Evolutionary conservation across 2,888 invertebrate genomes (phyloP).

Genomic region (Folsomia candida): DNA sequence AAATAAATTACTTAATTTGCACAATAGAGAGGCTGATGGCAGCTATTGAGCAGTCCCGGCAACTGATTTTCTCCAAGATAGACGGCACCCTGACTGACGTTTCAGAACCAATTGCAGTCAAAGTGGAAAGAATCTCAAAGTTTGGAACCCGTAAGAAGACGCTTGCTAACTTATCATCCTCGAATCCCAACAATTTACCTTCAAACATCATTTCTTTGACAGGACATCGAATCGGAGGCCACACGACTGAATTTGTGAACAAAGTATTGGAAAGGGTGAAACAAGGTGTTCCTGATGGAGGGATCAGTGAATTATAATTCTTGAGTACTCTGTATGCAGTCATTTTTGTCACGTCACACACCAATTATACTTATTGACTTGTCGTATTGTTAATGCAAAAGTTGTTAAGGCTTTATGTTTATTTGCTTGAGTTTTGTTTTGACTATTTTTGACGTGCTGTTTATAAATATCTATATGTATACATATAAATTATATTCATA

Average conservation of each 20-base stretch:
- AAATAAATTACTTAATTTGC: constrained; percentile 28
- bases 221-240: constrained; percentile 85
- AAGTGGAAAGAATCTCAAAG: constrained; percentile 69
- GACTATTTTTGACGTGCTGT: too few relatives aligned
- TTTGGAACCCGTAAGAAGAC: constrained; percentile 64
- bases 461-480: too few relatives aligned
- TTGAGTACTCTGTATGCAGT: too few relatives aligned
- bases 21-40: constrained; percentile 70
- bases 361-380: too few relatives aligned
- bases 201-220: constrained; percentile 53
- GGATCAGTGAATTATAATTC: constrained; percentile 69
- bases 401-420: too few relatives aligned
- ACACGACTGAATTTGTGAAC: constrained; percentile 91
- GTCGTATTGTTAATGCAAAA: too few relatives aligned
- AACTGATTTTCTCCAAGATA: constrained; percentile 66
- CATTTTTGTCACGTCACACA: too few relatives aligned
- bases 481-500: too few relatives aligned
- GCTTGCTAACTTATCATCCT: background rate
- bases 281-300: constrained; percentile 73
- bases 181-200: background rate
- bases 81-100: constrained; percentile 61
- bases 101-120: constrained; percentile 65
- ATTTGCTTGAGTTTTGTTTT: too few relatives aligned
- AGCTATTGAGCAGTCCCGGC: constrained; percentile 75
- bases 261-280: constrained; percentile 83